Percentiles rank a stretch among this genome's conserved stretches.
phyloP scores from a whole-genome alignment of 2,797 vertebrate genomes.

The Fistularia tabacaria region DNA sequence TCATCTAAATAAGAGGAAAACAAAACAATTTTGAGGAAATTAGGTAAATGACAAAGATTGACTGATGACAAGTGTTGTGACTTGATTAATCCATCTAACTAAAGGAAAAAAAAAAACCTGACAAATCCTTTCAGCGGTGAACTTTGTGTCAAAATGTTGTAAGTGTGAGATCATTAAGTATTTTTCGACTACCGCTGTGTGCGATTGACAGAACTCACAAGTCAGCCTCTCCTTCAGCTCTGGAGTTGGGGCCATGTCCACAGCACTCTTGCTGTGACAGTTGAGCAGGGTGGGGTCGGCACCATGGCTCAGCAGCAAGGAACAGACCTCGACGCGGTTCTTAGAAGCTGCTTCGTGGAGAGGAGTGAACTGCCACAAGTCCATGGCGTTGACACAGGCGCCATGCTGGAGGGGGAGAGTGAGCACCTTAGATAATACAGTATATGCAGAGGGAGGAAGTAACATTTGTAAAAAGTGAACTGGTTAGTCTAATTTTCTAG shows the following conservation, averaged over 20 bases:
- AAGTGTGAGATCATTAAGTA: too few species aligned
- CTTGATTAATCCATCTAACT: too few species aligned
- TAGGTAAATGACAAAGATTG: too few species aligned
- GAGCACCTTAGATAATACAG: neutral
- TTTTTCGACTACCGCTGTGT: neutral
- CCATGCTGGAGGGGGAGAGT: constrained; percentile 78
- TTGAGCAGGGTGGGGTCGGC: constrained; percentile 94
- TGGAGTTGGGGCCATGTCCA: constrained; percentile 95
- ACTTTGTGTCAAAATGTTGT: neutral
- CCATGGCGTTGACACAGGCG: constrained; percentile 97
- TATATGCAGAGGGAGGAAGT: neutral
- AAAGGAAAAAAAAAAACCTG: neutral
- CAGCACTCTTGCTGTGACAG: constrained; percentile 95
- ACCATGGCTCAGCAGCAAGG: constrained; percentile 90
- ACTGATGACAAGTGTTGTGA: too few species aligned
- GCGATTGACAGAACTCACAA: constrained; percentile 73
- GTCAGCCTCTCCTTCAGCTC: constrained; percentile 92
- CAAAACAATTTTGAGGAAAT: neutral
- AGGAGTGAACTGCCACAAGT: constrained; percentile 97
- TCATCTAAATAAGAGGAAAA: constrained; percentile 78
- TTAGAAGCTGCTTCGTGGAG: constrained; percentile 96
- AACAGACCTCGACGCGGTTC: constrained; percentile 96
- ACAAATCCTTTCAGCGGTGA: neutral
- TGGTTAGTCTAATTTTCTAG: too few species aligned
- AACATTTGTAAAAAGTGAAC: neutral